Percentiles rank a stretch among this genome's conserved stretches.
phyloP scores from a whole-genome alignment of 1,140 invertebrate genomes.

The Archivesica marissinica region DNA sequence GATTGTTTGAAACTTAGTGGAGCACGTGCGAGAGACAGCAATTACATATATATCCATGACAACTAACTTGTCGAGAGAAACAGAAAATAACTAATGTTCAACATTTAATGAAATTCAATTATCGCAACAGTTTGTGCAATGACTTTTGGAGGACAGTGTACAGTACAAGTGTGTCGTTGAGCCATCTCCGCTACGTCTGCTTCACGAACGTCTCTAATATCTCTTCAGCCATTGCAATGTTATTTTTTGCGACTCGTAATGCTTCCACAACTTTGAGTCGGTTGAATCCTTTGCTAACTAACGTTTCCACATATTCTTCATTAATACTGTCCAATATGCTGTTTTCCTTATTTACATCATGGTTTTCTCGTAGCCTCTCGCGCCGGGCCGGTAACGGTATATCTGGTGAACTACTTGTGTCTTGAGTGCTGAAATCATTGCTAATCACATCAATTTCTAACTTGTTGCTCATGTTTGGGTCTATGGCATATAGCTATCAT shows the following conservation, averaged over 20 bases:
- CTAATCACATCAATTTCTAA: too few relatives aligned
- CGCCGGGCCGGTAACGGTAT: constrained; percentile 75
- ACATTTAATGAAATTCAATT: too few relatives aligned
- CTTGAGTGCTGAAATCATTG: constrained; percentile 83
- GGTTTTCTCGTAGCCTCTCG: constrained; percentile 76
- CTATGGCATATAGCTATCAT: too few relatives aligned
- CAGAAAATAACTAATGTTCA: too few relatives aligned
- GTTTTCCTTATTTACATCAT: constrained; percentile 83
- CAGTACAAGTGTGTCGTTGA: constrained; percentile 31
- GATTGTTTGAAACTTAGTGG: too few relatives aligned
- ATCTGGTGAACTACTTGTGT: constrained; percentile 81
- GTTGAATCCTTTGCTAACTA: constrained; percentile 94
- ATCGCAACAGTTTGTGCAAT: too few relatives aligned
- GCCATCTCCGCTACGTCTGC: constrained; percentile 58
- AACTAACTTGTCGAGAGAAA: too few relatives aligned
- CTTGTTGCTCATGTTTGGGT: too few relatives aligned
- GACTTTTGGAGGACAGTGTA: too few relatives aligned
- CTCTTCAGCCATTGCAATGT: constrained; percentile 97
- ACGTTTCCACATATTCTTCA: constrained; percentile 93
- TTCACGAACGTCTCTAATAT: constrained; percentile 95
- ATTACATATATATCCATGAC: too few relatives aligned
- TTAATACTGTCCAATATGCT: constrained; percentile 93
- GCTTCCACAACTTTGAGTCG: constrained; percentile 95
- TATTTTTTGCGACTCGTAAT: constrained; percentile 94
- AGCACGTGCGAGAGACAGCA: too few relatives aligned